phyloP scores from a whole-genome alignment of 1,140 invertebrate genomes.

The Ceratina calcarata region DNA sequence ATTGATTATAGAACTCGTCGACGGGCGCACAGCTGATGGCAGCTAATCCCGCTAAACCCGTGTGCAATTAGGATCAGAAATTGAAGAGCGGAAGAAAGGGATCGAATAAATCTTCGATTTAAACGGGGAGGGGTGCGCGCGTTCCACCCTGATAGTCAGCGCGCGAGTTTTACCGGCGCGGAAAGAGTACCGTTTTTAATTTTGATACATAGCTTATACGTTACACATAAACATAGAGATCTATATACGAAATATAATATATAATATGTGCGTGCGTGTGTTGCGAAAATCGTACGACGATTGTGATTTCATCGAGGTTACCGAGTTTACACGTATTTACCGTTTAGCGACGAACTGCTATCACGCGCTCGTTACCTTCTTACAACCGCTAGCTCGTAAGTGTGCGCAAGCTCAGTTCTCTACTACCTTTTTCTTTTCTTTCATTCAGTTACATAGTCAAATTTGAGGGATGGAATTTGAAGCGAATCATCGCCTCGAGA shows the following conservation, averaged over 20 bases:
- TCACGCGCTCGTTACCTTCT: conserved; percentile 70
- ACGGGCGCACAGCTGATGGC: conserved; percentile 2
- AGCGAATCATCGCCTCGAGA: neutral
- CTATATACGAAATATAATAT: conserved; percentile 55
- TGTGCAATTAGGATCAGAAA: conserved; percentile 21
- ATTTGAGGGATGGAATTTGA: neutral
- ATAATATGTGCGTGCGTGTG: conserved; percentile 47
- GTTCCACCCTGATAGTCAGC: conserved; percentile 52
- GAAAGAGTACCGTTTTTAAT: conserved; percentile 46
- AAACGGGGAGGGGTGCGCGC: neutral
- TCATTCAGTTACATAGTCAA: conserved; percentile 25
- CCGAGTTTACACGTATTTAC: conserved; percentile 75
- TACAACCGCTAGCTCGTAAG: conserved; percentile 66
- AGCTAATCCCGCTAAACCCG: conserved; percentile 23
- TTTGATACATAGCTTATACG: conserved; percentile 35
- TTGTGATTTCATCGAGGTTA: conserved; percentile 80
- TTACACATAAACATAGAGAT: conserved; percentile 36
- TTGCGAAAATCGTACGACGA: conserved; percentile 66
- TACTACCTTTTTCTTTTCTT: neutral
- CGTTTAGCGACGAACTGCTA: conserved; percentile 54
- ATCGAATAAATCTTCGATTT: conserved; percentile 8
- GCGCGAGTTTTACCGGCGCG: conserved; percentile 23
- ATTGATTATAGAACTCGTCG: neutral
- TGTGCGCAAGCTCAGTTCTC: conserved; percentile 43
- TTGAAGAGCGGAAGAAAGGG: neutral